Percentiles rank a stretch among this genome's conserved stretches.
These are phyloP conservation scores for Elanoides forficatus DNA, from an alignment of 2,113 vertebrate species.

Conservation along the genomic window DNA sequence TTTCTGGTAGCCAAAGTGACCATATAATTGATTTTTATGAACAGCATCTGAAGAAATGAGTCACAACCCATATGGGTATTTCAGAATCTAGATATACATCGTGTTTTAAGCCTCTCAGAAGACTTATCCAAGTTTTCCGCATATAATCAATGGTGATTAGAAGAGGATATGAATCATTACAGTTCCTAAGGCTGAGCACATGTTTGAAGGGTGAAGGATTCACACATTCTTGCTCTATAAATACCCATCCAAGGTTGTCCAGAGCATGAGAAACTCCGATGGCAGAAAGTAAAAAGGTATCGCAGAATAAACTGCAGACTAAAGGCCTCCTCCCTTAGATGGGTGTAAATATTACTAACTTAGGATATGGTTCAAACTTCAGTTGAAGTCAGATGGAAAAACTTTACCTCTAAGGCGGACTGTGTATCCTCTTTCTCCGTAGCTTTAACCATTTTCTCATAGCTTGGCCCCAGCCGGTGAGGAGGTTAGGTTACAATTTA, in stretches of 20 bases:
- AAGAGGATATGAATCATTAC: constrained; percentile 52
- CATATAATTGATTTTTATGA: constrained; percentile 32
- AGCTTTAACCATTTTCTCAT: constrained; percentile 54
- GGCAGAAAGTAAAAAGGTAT: constrained; percentile 18
- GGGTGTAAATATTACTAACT: constrained; percentile 41
- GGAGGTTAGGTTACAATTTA: constrained; percentile 25
- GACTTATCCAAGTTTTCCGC: constrained; percentile 42
- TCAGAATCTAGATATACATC: constrained; percentile 9
- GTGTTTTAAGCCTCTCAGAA: constrained; percentile 26
- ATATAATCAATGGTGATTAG: constrained; percentile 52
- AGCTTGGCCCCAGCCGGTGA: constrained; percentile 4
- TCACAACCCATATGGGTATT: constrained; percentile 47
- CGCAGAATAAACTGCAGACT: neutral
- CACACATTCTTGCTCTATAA: constrained; percentile 45
- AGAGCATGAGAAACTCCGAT: neutral
- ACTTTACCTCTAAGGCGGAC: neutral
- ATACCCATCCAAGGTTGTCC: neutral
- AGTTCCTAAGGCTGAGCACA: neutral
- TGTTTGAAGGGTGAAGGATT: constrained; percentile 15
- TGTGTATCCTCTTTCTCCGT: constrained; percentile 33
- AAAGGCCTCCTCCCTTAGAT: neutral
- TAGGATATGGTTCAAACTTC: constrained; percentile 13
- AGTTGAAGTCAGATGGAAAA: constrained; percentile 36
- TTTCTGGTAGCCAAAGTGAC: constrained; percentile 41
- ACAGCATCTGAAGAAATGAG: constrained; percentile 45